Base-by-base conservation (phyloP, 2,797 vertebrate genomes). In the Sebastes diploproa region DNA sequence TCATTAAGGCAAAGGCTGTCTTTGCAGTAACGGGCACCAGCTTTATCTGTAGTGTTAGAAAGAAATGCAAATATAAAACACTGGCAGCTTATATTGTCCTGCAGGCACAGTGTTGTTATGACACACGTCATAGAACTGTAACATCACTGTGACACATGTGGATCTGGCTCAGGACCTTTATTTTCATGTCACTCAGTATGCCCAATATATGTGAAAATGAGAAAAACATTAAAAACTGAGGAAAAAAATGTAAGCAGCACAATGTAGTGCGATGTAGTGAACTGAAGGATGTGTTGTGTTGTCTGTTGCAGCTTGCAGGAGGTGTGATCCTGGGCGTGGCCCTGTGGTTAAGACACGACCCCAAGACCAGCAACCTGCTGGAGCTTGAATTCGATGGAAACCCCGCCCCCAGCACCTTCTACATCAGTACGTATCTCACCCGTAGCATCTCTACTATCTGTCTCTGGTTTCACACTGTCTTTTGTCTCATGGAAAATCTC, bases 241-340 rank as follows among this genome's bases (percentile, higher is more conserved):
- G 25, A 27, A 27, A 27, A 27, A 27, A 32, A 63, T 14, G 4
- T 20, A 5, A 6, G 2, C 4, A 50, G 50, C 16, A 30, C 32
- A 29, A 9, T 81, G 22, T 56, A 23, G 7, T 27, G 10, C 3
- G n/a, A 10, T 23, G 22, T 58, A 14, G 5, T 25, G 6, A 72
- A 55, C 29, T 67, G 4, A 70, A 12, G 14, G 1, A 23, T 64
- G 62, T 82, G 14, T 58, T 66, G 5, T 82, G 22, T 78, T 91
- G 7, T 79, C 3, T 74, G 63, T 86, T 85, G 23, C 87, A 96
- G 96, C 93, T 99, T 84, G 96, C 97, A 0, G 98, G 98, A 88
- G 98, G 98, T 10, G 97, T 98, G 20, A 97, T 99, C 91, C 95
- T 99, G 86, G 98, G 98, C 0, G 97, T 99, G 91, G 97, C 97